A percentile compares a stretch with the other conserved stretches of the same genome.
These are phyloP conservation scores for Cynaeus angustus DNA, from an alignment of 2,888 invertebrate genomes.

Conservation along the genomic window DNA sequence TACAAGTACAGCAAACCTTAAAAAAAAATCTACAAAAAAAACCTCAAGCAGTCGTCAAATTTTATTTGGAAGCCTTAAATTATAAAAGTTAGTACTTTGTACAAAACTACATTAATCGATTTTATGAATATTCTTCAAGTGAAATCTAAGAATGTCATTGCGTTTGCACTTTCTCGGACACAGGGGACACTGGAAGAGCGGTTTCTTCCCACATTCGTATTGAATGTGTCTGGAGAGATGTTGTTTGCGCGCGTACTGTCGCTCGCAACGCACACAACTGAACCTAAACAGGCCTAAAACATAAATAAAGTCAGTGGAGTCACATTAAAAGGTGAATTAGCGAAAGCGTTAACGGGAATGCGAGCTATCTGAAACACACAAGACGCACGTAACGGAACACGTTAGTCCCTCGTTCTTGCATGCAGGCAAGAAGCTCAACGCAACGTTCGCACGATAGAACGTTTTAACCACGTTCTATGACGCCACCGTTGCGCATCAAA, in stretches of 20 bases:
- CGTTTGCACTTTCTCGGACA: constrained; percentile 64
- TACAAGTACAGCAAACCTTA: no score
- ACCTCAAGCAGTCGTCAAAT: constrained; percentile 7
- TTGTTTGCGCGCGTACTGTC: constrained; percentile 56
- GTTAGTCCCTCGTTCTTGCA: no score
- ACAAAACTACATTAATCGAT: constrained; percentile 48
- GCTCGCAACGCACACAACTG: constrained; percentile 57
- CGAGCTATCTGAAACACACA: constrained; percentile 19
- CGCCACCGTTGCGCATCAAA: not conserved
- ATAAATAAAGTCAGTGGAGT: constrained; percentile 3
- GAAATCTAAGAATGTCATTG: constrained; percentile 61
- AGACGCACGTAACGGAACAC: not conserved
- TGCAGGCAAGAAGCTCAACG: no score
- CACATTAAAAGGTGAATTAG: not conserved
- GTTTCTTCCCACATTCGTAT: constrained; percentile 62
- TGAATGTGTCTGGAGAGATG: constrained; percentile 58
- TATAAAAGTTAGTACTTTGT: constrained; percentile 9
- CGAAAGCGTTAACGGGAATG: constrained; percentile 20
- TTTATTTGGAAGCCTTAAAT: constrained; percentile 15
- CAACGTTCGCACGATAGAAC: no score
- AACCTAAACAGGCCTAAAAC: constrained; percentile 51
- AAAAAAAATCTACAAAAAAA: not conserved
- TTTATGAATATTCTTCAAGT: constrained; percentile 63
- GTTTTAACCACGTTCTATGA: no score
- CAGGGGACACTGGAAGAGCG: constrained; percentile 62